Base-by-base conservation (phyloP, 2,888 invertebrate species). In the Luperina nickerlii region DNA sequence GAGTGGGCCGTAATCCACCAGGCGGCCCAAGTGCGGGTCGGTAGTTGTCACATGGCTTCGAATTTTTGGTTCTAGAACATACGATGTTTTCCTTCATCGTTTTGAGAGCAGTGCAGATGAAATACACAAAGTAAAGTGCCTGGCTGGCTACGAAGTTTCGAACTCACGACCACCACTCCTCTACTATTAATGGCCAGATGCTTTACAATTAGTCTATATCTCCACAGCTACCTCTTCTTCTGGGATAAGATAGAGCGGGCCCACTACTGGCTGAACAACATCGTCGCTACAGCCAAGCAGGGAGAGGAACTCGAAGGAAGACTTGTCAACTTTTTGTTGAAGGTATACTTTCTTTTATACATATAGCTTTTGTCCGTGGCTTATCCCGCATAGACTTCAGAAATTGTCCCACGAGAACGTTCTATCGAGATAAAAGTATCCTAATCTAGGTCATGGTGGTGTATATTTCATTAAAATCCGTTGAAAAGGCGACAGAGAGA, bases 161-260 rank as follows among this genome's bases (percentile, higher is more conserved):
- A 24, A 57, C 57, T 54, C 24, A 54, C 8, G 54, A 54, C 24
- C 8, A 32, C 18, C 3, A 20, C 20, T 63, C 0, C 20, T 65
- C 20, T 20, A 32, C 20, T 20, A 20, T 20, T 27, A 15, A 27
- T 8, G 8, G 27, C 51, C 20, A 32, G 51, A 32, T 51, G 18
- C 18, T 62, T 74, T 0, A 9, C 7, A 51, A 24, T 42, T 27
- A 4, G 3, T 32, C 2, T 42, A 9, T 18, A 3, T 74, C 38
- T 83, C 85, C 85, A 6, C 92, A 97, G 97, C 69, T 98, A 99
- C 94, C 96, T 99, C 15, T 99, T 98, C 96, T 99, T 98, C 95
- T 99, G 99, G 98, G 99, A 99, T 92, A 99, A 99, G 97, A 97
- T 99, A 83, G 99, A 99, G 94, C 97, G 99, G 13, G 98, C 98